These are phyloP conservation scores for Elephantulus edwardii DNA, from an alignment of 2,113 vertebrate species.

Conservation along the genomic window DNA sequence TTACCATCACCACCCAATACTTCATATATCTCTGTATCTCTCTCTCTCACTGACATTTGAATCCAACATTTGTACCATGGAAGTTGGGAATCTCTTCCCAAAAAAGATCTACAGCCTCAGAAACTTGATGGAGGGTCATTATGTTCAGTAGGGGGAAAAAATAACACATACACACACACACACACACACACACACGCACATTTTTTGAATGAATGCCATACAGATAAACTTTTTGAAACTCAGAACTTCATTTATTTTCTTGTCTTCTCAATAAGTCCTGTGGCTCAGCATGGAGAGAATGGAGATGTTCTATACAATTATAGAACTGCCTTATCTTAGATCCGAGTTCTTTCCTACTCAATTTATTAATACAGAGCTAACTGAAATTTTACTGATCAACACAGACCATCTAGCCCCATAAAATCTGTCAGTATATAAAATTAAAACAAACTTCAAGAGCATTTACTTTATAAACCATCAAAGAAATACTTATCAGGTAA, in stretches of 20 bases:
- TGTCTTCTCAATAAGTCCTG: background rate
- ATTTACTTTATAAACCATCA: slow-evolving; percentile 5
- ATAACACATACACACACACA: too few relatives aligned
- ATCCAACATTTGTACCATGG: too few relatives aligned
- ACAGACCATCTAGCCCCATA: background rate
- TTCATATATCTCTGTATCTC: background rate
- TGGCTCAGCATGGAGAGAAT: background rate
- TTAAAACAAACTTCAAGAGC: background rate
- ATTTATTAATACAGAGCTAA: background rate
- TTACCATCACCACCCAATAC: background rate
- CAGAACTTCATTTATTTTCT: background rate
- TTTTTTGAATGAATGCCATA: background rate
- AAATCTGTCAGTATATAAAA: slow-evolving; percentile 2
- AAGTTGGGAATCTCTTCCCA: too few relatives aligned
- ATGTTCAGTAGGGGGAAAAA: too few relatives aligned
- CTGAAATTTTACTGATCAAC: background rate
- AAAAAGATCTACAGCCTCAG: too few relatives aligned
- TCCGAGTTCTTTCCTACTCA: background rate
- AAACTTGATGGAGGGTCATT: too few relatives aligned
- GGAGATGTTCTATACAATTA: background rate
- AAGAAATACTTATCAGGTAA: background rate
- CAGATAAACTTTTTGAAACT: background rate
- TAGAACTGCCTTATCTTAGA: background rate
- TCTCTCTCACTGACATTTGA: too few relatives aligned
- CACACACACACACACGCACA: too few relatives aligned